phyloP scores from a whole-genome alignment of 2,797 vertebrate genomes.

The Sciurus vulgaris region DNA sequence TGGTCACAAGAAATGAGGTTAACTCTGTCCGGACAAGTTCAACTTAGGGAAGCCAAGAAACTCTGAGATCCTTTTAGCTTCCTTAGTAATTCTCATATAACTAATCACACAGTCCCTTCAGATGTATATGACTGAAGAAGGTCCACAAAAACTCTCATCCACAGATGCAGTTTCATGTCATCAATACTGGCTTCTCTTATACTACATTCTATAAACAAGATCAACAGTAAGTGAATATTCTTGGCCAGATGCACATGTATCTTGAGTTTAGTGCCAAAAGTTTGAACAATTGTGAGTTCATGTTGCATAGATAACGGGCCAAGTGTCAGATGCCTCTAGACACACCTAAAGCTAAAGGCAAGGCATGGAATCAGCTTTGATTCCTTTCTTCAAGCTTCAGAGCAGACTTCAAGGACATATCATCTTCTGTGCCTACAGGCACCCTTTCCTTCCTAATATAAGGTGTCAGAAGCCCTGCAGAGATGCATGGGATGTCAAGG shows the following conservation, averaged over 20 bases:
- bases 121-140: neutral
- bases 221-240: neutral
- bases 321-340: neutral
- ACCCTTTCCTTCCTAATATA: neutral
- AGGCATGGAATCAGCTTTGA: neutral
- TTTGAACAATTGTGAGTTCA: neutral
- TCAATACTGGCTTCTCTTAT: neutral
- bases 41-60: neutral
- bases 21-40: neutral
- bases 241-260: neutral
- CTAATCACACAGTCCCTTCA: neutral
- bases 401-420: neutral
- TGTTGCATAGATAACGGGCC: neutral
- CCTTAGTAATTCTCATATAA: neutral
- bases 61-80: neutral
- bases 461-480: neutral
- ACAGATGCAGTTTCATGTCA: neutral
- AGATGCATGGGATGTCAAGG: neutral
- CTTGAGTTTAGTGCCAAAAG: neutral
- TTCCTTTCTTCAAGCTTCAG: neutral
- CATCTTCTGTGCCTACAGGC: accelerated
- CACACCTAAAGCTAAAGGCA: neutral
- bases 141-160: neutral
- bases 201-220: neutral
- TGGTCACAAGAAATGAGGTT: neutral